Conservation (phyloP, 2,797 vertebrate genomes). For the Xenentodon cancila region DNA sequence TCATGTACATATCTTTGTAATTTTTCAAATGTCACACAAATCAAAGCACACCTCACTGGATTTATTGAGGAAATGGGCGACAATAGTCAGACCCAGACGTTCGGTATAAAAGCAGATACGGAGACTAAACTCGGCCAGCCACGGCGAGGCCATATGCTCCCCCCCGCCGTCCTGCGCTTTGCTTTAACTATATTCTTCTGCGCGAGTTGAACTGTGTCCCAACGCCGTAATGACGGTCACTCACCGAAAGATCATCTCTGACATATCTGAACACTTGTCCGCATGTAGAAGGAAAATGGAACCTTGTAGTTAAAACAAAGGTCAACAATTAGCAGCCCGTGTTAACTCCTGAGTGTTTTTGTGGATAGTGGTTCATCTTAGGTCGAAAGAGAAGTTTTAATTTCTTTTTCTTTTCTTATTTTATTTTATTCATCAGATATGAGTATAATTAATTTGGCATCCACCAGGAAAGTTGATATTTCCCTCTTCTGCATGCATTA, state of each 20-base stretch:
- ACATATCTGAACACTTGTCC: not conserved
- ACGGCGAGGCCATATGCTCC: conserved; percentile 39
- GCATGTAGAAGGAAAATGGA: not conserved
- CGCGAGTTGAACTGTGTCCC: conserved; percentile 20
- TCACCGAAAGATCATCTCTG: conserved; percentile 1
- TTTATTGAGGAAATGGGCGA: not conserved
- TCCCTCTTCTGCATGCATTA: conserved; percentile 23
- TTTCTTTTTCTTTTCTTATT: too few relatives aligned
- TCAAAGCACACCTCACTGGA: not conserved
- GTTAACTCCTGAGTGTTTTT: too few relatives aligned
- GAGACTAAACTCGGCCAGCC: conserved; percentile 41
- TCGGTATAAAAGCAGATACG: not conserved
- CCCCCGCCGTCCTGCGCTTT: conserved; percentile 24
- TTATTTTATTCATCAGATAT: not conserved
- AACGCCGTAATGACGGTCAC: conserved; percentile 3
- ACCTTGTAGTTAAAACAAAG: too few relatives aligned
- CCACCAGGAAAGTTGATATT: conserved; percentile 48
- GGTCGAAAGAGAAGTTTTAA: conserved; percentile 14
- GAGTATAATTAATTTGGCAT: conserved; percentile 55
- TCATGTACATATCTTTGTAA: too few relatives aligned
- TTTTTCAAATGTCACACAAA: too few relatives aligned
- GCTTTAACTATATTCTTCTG: conserved; percentile 30
- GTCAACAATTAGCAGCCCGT: too few relatives aligned
- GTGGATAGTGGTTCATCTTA: not conserved
- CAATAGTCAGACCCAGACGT: not conserved